These are phyloP conservation scores for Himalopsyche kuldschensis DNA, from an alignment of 2,888 invertebrate genomes.

Conservation along the genomic window DNA sequence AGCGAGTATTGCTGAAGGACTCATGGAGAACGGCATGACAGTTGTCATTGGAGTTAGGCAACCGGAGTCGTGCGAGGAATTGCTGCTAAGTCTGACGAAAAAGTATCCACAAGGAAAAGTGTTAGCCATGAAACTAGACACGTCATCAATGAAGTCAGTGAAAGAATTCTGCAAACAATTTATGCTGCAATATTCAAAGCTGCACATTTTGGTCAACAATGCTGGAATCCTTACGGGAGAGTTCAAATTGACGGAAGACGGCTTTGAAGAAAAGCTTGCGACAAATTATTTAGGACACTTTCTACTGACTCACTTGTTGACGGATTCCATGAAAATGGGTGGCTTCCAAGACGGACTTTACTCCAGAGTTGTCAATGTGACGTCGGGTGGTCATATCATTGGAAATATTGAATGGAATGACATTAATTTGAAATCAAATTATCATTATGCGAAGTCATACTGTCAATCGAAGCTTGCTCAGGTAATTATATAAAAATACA, in stretches of 20 bases:
- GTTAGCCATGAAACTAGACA: constrained; percentile 71
- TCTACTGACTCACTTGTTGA: constrained; percentile 75
- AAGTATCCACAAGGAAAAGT: constrained; percentile 60
- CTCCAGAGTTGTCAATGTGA: constrained; percentile 82
- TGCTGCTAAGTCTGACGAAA: constrained; percentile 53
- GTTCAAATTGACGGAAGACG: constrained; percentile 74
- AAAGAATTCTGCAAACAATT: constrained; percentile 71
- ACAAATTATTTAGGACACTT: constrained; percentile 84
- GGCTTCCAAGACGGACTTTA: constrained; percentile 59
- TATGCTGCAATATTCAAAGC: constrained; percentile 62
- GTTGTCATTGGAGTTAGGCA: constrained; percentile 76
- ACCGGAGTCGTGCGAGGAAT: constrained; percentile 55
- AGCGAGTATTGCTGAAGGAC: constrained; percentile 70
- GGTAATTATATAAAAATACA: constrained; percentile 48
- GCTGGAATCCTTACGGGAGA: constrained; percentile 91
- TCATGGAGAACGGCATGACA: constrained; percentile 75
- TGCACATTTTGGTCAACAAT: constrained; percentile 80
- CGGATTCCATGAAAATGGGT: constrained; percentile 70
- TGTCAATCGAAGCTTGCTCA: constrained; percentile 86
- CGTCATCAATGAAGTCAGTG: constrained; percentile 77
- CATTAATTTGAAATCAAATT: constrained; percentile 65
- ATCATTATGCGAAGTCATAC: constrained; percentile 72
- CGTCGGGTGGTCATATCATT: constrained; percentile 77
- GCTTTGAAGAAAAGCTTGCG: constrained; percentile 62
- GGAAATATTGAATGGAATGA: constrained; percentile 77